Evolutionary conservation across 2,888 invertebrate genomes (phyloP), one percentile per base, ranked within the genome.

Genomic region (Smittia sp.): DNA sequence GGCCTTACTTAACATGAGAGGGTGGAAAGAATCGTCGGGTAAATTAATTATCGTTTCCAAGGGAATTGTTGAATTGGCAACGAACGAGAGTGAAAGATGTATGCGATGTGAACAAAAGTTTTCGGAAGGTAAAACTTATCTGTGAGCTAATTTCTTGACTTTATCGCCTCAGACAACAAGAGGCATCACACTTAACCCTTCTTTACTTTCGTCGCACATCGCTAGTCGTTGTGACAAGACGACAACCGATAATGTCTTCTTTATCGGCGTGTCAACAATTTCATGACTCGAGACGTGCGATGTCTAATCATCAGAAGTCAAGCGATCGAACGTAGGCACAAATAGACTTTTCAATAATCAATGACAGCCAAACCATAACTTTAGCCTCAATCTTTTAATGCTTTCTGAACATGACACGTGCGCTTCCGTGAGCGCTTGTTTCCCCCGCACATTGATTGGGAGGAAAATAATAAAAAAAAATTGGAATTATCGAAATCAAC

Each of bases 351-450:
- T 69, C 69, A 69, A 69, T 69, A 63, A 24, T 69, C 69, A 72
- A 72, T 72, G 62, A 62, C 72, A 39, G 39, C 58, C 32, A 72
- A 72, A 62, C 72, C 72, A 62, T 72, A 72, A 72, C 62, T 62
- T 58, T 72, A 54, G 58, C 62, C 72, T 72, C 72, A 72, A 72
- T 72, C 72, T 72, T 52, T 54, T 72, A 72, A 72, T 72, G 72
- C 32, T 62, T 54, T 24, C 27, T 38, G 62, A 72, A 72, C 72
- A 62, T 72, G 72, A 72, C 72, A 72, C 72, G 72, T 72, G 72
- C 62, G 72, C 72, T 62, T 69, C 54, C 69, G 54, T 54, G 69
- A 46, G 41, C 27, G 18, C 25, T n/a, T 27, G 18, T 63, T 27
- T 24, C 25, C 13, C 63, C 27, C 27, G 25, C 25, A 25, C 9